phyloP scores from a whole-genome alignment of 2,888 invertebrate species.

The Diaphora mendica region DNA sequence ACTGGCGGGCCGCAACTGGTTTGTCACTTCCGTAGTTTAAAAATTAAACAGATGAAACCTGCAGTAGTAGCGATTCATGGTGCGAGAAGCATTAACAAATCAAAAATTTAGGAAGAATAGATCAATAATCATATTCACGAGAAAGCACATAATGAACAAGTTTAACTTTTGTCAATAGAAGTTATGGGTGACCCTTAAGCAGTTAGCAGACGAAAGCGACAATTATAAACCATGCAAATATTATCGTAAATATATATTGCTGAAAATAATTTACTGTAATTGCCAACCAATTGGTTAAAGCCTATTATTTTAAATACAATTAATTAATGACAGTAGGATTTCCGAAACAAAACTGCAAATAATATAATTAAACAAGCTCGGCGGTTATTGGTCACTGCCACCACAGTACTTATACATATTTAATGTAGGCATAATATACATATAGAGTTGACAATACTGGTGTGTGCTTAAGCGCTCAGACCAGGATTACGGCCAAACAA shows the following conservation, averaged over 20 bases:
- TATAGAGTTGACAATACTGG: conserved; percentile 10
- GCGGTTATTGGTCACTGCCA: conserved; percentile 30
- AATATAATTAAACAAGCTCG: neutral
- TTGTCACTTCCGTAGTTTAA: conserved; percentile 19
- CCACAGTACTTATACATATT: conserved; percentile 31
- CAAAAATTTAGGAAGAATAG: neutral
- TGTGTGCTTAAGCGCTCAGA: conserved; percentile 37
- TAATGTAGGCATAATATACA: conserved; percentile 23
- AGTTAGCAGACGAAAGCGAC: too few species aligned
- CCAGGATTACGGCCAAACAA: conserved; percentile 47
- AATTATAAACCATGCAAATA: neutral
- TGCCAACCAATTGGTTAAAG: too few species aligned
- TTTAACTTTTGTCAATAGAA: too few species aligned
- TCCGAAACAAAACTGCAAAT: neutral
- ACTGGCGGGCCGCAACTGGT: conserved; percentile 1
- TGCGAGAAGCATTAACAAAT: neutral
- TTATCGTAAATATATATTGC: neutral
- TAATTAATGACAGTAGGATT: neutral
- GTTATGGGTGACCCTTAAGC: too few species aligned
- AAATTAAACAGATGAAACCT: conserved; percentile 21
- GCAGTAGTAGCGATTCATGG: neutral
- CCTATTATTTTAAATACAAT: neutral
- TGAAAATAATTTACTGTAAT: neutral
- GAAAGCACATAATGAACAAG: too few species aligned
- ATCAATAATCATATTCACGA: neutral